These are phyloP conservation scores for Nycteola revayana DNA, from an alignment of 2,888 invertebrate species.

Conservation along the genomic window DNA sequence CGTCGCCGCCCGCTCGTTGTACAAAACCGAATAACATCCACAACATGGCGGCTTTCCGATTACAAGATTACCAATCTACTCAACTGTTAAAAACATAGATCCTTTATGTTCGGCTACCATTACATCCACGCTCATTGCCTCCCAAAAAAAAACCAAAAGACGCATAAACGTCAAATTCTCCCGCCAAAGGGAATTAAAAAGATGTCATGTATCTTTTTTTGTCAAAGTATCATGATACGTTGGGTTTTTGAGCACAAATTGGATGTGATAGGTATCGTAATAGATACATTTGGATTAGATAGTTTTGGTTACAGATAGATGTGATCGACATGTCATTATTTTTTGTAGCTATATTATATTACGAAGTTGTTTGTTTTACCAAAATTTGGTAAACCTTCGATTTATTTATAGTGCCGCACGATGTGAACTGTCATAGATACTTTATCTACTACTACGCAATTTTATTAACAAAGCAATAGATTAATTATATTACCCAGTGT, in stretches of 20 bases:
- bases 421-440: no score
- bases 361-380: slow-evolving; percentile 1
- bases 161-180: neutral
- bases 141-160: slow-evolving; percentile 11
- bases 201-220: slow-evolving; percentile 39
- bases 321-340: slow-evolving; percentile 39
- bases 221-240: slow-evolving; percentile 33
- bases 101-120: slow-evolving; percentile 53
- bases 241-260: slow-evolving; percentile 40
- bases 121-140: slow-evolving; percentile 55
- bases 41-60: no score
- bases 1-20: slow-evolving; percentile 73
- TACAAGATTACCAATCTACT: slow-evolving; percentile 63
- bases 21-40: slow-evolving; percentile 46
- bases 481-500: no score
- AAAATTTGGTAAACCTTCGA: no score
- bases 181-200: slow-evolving; percentile 18
- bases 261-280: slow-evolving; percentile 50
- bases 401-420: no score
- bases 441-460: no score
- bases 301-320: slow-evolving; percentile 12
- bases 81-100: slow-evolving; percentile 63
- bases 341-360: slow-evolving; percentile 1
- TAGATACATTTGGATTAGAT: slow-evolving; percentile 43
- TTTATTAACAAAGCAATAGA: no score